Base-by-base conservation (phyloP, 2,888 invertebrate genomes). In the Loripinus fragilis region DNA sequence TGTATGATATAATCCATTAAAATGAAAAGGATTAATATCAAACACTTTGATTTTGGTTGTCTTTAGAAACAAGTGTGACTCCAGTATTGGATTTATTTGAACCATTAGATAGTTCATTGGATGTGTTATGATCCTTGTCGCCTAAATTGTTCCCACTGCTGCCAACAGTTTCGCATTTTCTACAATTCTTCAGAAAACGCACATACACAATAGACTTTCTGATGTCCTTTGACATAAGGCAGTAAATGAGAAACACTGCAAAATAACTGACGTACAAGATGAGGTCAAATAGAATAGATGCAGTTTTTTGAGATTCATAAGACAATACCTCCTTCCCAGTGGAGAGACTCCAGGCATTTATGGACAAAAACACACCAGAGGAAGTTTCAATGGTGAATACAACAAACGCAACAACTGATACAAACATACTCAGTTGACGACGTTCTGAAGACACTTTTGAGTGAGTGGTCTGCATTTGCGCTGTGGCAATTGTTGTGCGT, bases 201-300 rank as follows among this genome's bases (percentile, higher is more conserved):
- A 38, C 38, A 8, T 30, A 60, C 8, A 33, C 33, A 5, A 20
- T 33, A 7, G 30, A 33, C 20, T 33, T 2, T 23, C 67, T 67
- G 7, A 67, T 25, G 23, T n/a, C 67, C 17, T 45, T 23, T 12
- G 67, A 67, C 67, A 67, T 67, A 8, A 67, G 20, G 20, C 67
- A 67, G 28, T 67, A 67, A 17, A 67, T 25, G 15, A 45, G 25
- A 33, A 67, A 67, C 12, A 67, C 35, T n/a, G 28, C 25, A n/a
- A 67, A 67, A 23, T 67, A 67, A 17, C 67, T 67, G 7, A 67
- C 41, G 28, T 67, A 67, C 41, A 67, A n/a, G 12, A 67, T 45
- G 23, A 67, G n/a, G n/a, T 67, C 67, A 20, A 67, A 42, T 8
- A 25, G 23, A 25, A 67, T 8, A 10, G 67, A 35, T 2, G 20